A percentile compares a stretch with the other conserved stretches of the same genome.
Evolutionary conservation across 2,888 invertebrate species (phyloP).

Genomic region (Sinohyriopsis cumingii): DNA sequence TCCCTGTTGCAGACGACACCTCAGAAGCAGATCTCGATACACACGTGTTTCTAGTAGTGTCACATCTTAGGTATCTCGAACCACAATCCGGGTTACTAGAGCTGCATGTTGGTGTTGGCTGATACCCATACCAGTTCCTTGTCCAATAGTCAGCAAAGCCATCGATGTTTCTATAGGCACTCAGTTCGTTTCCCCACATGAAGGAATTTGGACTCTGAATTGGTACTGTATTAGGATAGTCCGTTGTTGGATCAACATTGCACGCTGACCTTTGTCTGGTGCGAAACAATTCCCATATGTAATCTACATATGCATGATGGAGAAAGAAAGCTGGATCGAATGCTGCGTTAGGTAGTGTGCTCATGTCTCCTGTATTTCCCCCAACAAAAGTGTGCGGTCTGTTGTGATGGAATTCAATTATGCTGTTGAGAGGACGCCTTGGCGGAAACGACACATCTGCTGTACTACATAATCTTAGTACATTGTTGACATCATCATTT

Average conservation of each 20-base stretch:
- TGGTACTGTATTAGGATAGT: conserved; percentile 6
- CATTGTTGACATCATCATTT: conserved; percentile 2
- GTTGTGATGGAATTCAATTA: conserved; percentile 42
- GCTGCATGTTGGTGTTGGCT: conserved; percentile 15
- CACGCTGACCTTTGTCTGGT: conserved; percentile 11
- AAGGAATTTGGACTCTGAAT: conserved; percentile 1
- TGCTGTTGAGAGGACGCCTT: conserved; percentile 18
- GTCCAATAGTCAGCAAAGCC: conserved; percentile 22
- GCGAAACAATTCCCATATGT: conserved; percentile 46
- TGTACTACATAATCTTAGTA: too few relatives aligned
- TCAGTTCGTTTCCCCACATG: conserved; percentile 10
- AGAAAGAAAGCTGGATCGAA: conserved; percentile 50
- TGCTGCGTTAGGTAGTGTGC: conserved; percentile 21
- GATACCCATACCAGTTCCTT: conserved; percentile 22
- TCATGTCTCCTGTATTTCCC: conserved; percentile 35
- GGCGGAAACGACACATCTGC: conserved; percentile 3
- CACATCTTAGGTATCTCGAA: conserved; percentile 34
- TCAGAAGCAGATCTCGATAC: conserved; percentile 33
- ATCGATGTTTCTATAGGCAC: conserved; percentile 5
- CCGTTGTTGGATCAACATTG: conserved; percentile 13
- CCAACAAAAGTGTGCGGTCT: conserved; percentile 45
- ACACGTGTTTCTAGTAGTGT: conserved; percentile 20
- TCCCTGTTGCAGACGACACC: too few relatives aligned
- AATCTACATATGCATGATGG: conserved; percentile 48
- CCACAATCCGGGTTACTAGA: conserved; percentile 27